Evolutionary conservation across 2,797 vertebrate genomes (phyloP).

Genomic region (Xyrichtys novacula): DNA sequence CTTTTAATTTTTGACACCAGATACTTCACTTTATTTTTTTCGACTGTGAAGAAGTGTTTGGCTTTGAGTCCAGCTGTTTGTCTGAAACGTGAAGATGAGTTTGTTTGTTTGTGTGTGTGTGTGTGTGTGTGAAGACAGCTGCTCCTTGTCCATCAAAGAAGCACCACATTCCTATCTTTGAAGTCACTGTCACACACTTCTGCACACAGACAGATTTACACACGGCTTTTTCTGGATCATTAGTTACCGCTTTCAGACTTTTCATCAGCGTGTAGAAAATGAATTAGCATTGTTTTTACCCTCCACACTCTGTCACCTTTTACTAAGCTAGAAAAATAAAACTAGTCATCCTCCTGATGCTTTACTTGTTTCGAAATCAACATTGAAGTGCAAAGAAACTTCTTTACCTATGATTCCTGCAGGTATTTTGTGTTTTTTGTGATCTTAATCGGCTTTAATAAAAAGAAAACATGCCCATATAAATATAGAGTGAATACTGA

Average conservation of each 20-base stretch:
- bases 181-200: slow-evolving; percentile 31
- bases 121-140: slow-evolving; percentile 55
- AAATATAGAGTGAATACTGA: too few relatives aligned
- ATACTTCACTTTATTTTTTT: neutral
- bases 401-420: too few relatives aligned
- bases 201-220: neutral
- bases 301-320: neutral
- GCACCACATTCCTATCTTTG: slow-evolving; percentile 53
- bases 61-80: neutral
- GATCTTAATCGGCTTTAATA: too few relatives aligned
- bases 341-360: too few relatives aligned
- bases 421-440: too few relatives aligned
- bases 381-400: too few relatives aligned
- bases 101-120: slow-evolving; percentile 23
- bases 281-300: neutral
- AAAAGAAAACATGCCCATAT: too few relatives aligned
- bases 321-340: too few relatives aligned
- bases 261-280: slow-evolving; percentile 2
- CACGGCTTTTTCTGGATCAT: slow-evolving; percentile 22
- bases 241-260: slow-evolving; percentile 17
- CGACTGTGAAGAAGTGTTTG: neutral
- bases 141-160: slow-evolving; percentile 59
- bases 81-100: slow-evolving; percentile 9
- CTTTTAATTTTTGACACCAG: neutral
- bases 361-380: too few relatives aligned